Evolutionary conservation across 2,888 invertebrate species (phyloP), one percentile per base, ranked within the genome.

Genomic region (Gisinianus flammeolus): DNA sequence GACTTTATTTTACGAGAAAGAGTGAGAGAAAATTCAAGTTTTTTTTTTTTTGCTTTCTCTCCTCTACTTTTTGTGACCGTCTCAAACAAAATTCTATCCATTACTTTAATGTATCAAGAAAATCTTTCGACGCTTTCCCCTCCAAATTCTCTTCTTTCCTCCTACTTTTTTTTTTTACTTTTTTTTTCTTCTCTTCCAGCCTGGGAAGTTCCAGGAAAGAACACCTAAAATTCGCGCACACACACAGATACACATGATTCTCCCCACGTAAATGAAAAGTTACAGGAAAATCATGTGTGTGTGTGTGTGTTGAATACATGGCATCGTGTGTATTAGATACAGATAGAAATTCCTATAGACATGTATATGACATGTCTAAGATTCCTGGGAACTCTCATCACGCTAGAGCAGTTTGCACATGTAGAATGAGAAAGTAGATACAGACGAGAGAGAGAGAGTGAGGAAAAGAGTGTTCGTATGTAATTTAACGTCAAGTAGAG

Each of bases 51-150:
- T 16, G 3, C 68, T 19, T 6, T 68, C 68, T 33, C 4, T 58
- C 58, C 58, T 10, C 24, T 24, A 10, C 58, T 24, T 19, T 58
- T 58, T 58, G 22, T 19, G 58, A 58, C n/a, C 58, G n/a, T 58
- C 58, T 30, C 19, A 44, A 28, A 28, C 28, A 30, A 66, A 66
- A 66, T 66, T 28, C 66, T 30, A 10, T 19, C 66, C 66, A 66
- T 66, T 66, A 66, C 28, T 10, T 66, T 66, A 66, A 66, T 66
- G 66, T 31, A 66, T n/a, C 5, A 30, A 30, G 66, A 30, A 66
- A 66, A 66, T 66, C 66, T 26, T 52, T 70, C 70, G 35, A 2
- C 52, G 16, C 24, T 19, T 22, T 52, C 56, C 16, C 52, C 24
- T 31, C 16, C 58, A 4, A 30, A 16, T 58, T 28, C 28, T 24